Percentiles rank a stretch among this genome's conserved stretches.
Conservation (phyloP, 2,113 vertebrate species). For the Pseudorectes ferrugineus region DNA sequence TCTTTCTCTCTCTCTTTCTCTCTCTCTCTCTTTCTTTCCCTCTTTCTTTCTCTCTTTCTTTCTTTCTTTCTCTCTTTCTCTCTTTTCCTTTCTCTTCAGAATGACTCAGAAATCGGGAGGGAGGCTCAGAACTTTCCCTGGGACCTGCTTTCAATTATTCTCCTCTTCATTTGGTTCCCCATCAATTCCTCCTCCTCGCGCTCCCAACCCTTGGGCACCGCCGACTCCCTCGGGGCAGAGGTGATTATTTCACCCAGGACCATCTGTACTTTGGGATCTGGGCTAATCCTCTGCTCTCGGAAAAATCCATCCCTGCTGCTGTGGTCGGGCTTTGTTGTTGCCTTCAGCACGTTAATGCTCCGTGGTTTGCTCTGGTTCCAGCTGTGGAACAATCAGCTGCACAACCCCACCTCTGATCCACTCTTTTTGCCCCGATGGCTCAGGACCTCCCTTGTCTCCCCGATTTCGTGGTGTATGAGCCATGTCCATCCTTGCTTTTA, state of each 20-base stretch:
- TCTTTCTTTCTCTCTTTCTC: fast-evolving
- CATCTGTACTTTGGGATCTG: slow-evolving; percentile 48
- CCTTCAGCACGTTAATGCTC: neutral
- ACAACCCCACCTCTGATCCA: neutral
- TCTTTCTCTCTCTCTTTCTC: no score
- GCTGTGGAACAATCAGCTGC: neutral
- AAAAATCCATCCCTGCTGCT: slow-evolving; percentile 7
- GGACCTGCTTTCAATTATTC: neutral
- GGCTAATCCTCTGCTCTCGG: slow-evolving; percentile 32
- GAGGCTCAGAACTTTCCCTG: slow-evolving; percentile 25
- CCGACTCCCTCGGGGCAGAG: neutral
- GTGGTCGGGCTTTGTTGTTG: neutral
- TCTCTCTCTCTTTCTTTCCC: neutral
- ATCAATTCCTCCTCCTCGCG: neutral
- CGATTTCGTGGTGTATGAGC: fast-evolving
- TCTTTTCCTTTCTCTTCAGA: no score
- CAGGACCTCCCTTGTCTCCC: neutral
- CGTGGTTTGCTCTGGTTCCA: neutral
- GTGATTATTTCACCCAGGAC: slow-evolving; percentile 31
- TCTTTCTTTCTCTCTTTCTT: fast-evolving
- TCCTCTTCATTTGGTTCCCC: neutral
- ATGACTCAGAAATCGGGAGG: neutral
- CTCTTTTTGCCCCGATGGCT: neutral
- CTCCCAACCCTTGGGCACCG: neutral
- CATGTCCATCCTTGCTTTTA: fast-evolving